Evolutionary conservation across 2,888 invertebrate species (phyloP).

Genomic region (Galerucella nymphaeae): DNA sequence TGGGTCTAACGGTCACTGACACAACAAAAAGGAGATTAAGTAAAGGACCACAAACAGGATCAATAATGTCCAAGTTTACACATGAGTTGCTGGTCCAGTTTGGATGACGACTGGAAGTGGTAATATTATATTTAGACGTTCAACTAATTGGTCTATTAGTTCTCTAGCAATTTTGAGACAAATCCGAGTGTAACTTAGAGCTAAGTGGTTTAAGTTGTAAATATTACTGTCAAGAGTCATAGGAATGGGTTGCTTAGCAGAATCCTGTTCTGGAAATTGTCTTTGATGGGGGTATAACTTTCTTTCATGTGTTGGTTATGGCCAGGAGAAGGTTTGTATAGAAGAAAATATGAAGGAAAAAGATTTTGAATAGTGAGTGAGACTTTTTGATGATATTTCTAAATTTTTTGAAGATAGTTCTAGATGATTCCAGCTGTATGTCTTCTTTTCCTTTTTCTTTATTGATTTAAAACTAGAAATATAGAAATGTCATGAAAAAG

Average conservation of each 20-base stretch:
- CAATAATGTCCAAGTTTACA: conserved; percentile 22
- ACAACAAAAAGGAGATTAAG: conserved; percentile 50
- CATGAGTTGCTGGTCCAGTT: conserved; percentile 14
- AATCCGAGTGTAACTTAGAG: background rate
- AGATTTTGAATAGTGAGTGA: no score
- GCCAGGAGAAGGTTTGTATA: no score
- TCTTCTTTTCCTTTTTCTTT: no score
- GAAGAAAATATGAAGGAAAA: no score
- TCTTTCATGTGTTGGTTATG: no score
- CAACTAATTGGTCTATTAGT: background rate
- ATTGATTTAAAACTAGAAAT: no score
- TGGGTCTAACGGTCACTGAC: conserved; percentile 44
- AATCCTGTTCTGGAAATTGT: no score
- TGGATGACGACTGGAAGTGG: background rate
- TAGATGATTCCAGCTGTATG: no score
- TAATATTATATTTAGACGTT: conserved; percentile 1
- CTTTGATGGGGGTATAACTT: no score
- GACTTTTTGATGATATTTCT: no score
- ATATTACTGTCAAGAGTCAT: background rate
- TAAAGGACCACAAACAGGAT: conserved; percentile 22
- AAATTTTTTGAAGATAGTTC: no score
- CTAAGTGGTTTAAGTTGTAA: background rate
- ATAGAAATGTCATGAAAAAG: no score
- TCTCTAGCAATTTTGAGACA: background rate
- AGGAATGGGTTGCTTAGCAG: background rate